A percentile compares a stretch with the other conserved stretches of the same genome.
These are phyloP conservation scores for Brachionichthys hirsutus DNA, from an alignment of 2,113 vertebrate species.

Conservation along the genomic window DNA sequence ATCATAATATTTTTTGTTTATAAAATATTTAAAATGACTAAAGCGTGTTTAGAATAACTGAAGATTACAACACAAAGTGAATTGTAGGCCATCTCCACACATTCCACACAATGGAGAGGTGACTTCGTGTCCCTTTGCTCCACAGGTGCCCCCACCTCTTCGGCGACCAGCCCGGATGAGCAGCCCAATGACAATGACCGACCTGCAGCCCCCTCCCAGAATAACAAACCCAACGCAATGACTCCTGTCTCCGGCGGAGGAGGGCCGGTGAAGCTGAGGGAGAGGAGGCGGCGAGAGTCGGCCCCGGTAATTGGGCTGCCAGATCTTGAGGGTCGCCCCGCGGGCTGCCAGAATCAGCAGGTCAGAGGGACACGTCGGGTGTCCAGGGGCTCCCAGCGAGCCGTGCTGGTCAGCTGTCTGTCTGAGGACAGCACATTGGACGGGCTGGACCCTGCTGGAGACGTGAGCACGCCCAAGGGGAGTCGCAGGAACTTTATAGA, in stretches of 20 bases:
- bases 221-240: constrained; percentile 1
- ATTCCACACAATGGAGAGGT: background rate
- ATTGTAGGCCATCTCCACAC: background rate
- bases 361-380: constrained; percentile 62
- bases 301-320: constrained; percentile 59
- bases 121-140: background rate
- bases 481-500: constrained; percentile 81
- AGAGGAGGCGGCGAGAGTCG: constrained; percentile 65
- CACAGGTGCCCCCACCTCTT: constrained; percentile 34
- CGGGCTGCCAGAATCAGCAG: constrained; percentile 48
- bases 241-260: constrained; percentile 29
- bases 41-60: background rate
- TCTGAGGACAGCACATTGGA: constrained; percentile 72
- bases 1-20: background rate
- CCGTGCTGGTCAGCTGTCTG: constrained; percentile 67
- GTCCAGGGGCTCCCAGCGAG: constrained; percentile 66
- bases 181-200: constrained; percentile 42
- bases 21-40: background rate
- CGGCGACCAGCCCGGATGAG: constrained; percentile 41
- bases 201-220: constrained; percentile 22
- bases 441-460: constrained; percentile 53
- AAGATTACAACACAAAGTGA: background rate
- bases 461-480: constrained; percentile 70
- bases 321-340: constrained; percentile 49
- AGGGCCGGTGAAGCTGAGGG: constrained; percentile 65